Evolutionary conservation across 1,140 invertebrate species (phyloP).

Genomic region (Cecropterus lyciades): DNA sequence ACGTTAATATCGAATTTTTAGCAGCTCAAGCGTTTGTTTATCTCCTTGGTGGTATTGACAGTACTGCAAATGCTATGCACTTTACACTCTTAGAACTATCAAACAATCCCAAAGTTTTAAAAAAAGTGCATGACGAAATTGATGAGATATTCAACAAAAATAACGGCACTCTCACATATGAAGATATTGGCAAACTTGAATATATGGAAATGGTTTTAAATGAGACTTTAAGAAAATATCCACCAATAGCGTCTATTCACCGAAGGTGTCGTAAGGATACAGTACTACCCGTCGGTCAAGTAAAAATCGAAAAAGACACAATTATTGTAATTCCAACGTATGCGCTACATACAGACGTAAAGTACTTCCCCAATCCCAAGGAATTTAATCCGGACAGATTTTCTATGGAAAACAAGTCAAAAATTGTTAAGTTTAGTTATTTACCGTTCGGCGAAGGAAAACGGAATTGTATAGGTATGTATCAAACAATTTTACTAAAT

Average conservation of each 20-base stretch:
- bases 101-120: slow-evolving; percentile 69
- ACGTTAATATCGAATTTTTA: slow-evolving; percentile 72
- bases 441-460: slow-evolving; percentile 90
- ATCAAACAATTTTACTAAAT: too few species aligned
- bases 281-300: slow-evolving; percentile 69
- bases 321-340: slow-evolving; percentile 83
- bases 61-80: slow-evolving; percentile 65
- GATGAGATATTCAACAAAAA: slow-evolving; percentile 54
- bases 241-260: slow-evolving; percentile 71
- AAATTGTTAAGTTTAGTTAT: slow-evolving; percentile 83
- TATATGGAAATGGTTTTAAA: slow-evolving; percentile 81
- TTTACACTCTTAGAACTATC: slow-evolving; percentile 69
- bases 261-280: slow-evolving; percentile 66
- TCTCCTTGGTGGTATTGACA: slow-evolving; percentile 85
- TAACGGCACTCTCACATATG: slow-evolving; percentile 67
- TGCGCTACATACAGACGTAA: slow-evolving; percentile 85
- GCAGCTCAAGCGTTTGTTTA: slow-evolving; percentile 84
- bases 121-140: slow-evolving; percentile 75
- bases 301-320: slow-evolving; percentile 77
- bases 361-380: slow-evolving; percentile 85
- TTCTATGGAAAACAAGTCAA: slow-evolving; percentile 79
- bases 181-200: slow-evolving; percentile 64
- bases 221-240: slow-evolving; percentile 79
- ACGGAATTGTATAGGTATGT: slow-evolving; percentile 86
- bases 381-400: too few species aligned